Conservation (phyloP, 2,797 vertebrate species). For the Rhinogobio ventralis region DNA sequence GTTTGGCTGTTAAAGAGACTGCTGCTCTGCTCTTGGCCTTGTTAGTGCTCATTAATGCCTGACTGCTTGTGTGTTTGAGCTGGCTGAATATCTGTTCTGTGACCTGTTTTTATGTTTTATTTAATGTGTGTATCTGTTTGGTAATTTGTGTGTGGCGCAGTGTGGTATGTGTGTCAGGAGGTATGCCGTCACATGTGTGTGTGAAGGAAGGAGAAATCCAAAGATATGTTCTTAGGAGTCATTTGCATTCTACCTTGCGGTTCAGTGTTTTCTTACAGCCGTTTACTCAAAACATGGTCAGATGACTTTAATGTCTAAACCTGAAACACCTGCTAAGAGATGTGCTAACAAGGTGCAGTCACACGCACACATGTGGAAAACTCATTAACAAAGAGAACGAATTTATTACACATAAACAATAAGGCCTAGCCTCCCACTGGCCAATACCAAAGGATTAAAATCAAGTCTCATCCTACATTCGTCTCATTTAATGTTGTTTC, state of each 20-base stretch:
- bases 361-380: not conserved
- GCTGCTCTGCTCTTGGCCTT: constrained; percentile 57
- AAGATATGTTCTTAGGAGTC: not conserved
- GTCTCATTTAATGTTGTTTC: not conserved
- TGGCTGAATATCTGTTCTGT: constrained; percentile 33
- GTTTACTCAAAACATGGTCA: constrained; percentile 34
- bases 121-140: constrained; percentile 42
- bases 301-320: constrained; percentile 36
- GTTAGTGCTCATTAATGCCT: constrained; percentile 62
- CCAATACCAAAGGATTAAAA: not conserved
- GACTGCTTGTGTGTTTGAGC: constrained; percentile 49
- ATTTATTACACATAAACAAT: constrained; percentile 18
- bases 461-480: not conserved
- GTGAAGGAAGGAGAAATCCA: not conserved
- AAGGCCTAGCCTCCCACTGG: not conserved
- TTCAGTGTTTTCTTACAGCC: constrained; percentile 27
- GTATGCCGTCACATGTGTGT: not conserved
- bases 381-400: not conserved
- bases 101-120: constrained; percentile 56
- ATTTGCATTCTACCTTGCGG: not conserved
- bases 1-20: constrained; percentile 53
- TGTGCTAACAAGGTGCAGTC: constrained; percentile 51
- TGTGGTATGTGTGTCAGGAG: constrained; percentile 31
- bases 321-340: constrained; percentile 50
- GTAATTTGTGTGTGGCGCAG: constrained; percentile 24